Base-by-base conservation (phyloP, 1,140 invertebrate genomes). In the Ceratosolen solmsi region DNA sequence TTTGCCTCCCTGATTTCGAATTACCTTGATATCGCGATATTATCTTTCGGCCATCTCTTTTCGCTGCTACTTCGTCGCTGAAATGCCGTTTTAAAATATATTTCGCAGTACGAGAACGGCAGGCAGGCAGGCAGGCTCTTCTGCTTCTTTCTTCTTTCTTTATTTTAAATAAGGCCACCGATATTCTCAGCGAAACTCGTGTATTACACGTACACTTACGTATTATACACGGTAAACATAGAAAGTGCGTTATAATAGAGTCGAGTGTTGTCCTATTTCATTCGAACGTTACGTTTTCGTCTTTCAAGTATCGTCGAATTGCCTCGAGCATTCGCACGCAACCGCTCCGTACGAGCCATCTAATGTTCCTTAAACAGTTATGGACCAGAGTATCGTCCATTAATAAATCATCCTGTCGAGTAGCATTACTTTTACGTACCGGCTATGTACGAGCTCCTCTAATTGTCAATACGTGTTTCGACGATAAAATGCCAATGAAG, bases 41-140 rank as follows among this genome's bases (percentile, higher is more conserved):
- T 30, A 63, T 63, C 58, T 22, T 13, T 58, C 25, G 11, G 36
- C 60, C 15, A 38, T n/a, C 33, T 68, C 33, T 25, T 38, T 38
- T 68, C 63, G 5, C 15, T 63, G 25, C 11, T 60, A n/a, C 58
- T 60, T 25, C 27, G 33, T 63, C 27, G 60, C 30, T 38, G 63
- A 68, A 68, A 38, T n/a, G 20, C 22, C 33, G 63, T 68, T 68
- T 68, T 68, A 17, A 68, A 68, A 68, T 33, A n/a, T 11, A 38
- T 68, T 68, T 68, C 63, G 20, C 33, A 68, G 7, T 38, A 17
- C 33, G 22, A 38, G 33, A 36, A 38, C 9, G 36, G 27, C 1
- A 38, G 27, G 60, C 5, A 13, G 41, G 13, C 41, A 13, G 41
- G 13, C 41, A 13, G 41, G 13, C 13, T 46, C 41, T 46, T 46